Evolutionary conservation across 2,888 invertebrate species (phyloP), one percentile per base, ranked within the genome.

Genomic region (Carpatolechia fugitivella): DNA sequence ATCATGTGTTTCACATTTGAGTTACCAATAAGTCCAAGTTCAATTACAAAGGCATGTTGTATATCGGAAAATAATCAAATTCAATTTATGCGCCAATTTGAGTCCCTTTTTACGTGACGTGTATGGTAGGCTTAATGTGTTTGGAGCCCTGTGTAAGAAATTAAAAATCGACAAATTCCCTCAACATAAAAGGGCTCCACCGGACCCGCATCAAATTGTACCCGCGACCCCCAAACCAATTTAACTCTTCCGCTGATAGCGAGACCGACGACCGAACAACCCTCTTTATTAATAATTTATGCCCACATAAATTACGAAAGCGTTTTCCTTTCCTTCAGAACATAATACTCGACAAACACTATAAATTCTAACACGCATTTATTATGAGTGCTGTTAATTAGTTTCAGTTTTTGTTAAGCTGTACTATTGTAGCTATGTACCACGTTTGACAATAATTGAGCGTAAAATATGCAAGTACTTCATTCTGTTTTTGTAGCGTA

Each of bases 161-260:
- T 72, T 74, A 65, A 63, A 71, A 74, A 71, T 76, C 69, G 69
- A 70, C 70, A 69, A 74, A 73, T 73, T 70, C 66, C 68, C 63
- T 71, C 68, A 65, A 55, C 73, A 70, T 72, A 72, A 72, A 74
- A 69, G 73, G 68, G 61, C 64, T 64, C 69, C 65, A 74, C 70
- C 73, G 70, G 68, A 75, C 79, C 82, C 78, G 76, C 77, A 77
- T 85, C 78, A 79, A 78, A 78, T 80, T 78, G 80, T 76, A 76
- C 72, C 68, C 54, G 68, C 68, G 76, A 76, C 79, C 82, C 78
- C 74, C 72, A 76, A 82, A 76, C 78, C 71, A 82, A 84, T 85
- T 85, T 82, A 79, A 82, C 80, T 82, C 76, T 72, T 75, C 67
- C 71, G 63, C 75, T 75, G 77, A 78, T 78, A 78, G 66, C 70